Evolutionary conservation across 2,888 invertebrate genomes (phyloP).

Genomic region (Meiosimyza platycephala): DNA sequence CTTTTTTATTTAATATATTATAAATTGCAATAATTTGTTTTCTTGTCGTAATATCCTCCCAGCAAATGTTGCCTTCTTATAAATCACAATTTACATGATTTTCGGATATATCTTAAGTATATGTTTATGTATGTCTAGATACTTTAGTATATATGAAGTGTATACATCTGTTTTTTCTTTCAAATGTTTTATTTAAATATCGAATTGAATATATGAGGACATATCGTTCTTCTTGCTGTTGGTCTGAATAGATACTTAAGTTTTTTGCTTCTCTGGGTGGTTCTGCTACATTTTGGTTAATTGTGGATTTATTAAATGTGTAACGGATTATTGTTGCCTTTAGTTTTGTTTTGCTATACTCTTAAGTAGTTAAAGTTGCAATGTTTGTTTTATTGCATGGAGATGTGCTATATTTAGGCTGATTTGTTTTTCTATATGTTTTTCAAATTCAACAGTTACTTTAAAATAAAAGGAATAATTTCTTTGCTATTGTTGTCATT

Average conservation of each 20-base stretch:
- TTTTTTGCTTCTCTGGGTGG: slow-evolving; percentile 20
- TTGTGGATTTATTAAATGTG: background rate
- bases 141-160: slow-evolving; percentile 44
- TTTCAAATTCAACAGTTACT: too few relatives aligned
- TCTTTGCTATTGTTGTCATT: slow-evolving; percentile 18
- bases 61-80: slow-evolving; percentile 5
- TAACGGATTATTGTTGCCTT: slow-evolving; percentile 11
- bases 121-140: slow-evolving; percentile 13
- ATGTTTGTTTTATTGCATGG: too few relatives aligned
- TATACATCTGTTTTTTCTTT: slow-evolving; percentile 38
- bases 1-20: slow-evolving; percentile 30
- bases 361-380: too few relatives aligned
- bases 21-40: slow-evolving; percentile 12
- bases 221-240: slow-evolving; percentile 33
- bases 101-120: slow-evolving; percentile 36
- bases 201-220: slow-evolving; percentile 34
- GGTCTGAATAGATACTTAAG: slow-evolving; percentile 32
- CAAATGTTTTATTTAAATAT: background rate
- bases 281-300: slow-evolving; percentile 10
- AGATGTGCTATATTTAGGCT: too few relatives aligned
- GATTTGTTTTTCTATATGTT: too few relatives aligned
- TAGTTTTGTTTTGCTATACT: too few relatives aligned
- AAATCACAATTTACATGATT: slow-evolving; percentile 1
- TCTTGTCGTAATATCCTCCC: background rate
- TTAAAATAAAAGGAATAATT: too few relatives aligned